Evolutionary conservation across 23 tunicate species (phyloP), one percentile per base, ranked within the genome.

Genomic region (Botrylloides violaceus): DNA sequence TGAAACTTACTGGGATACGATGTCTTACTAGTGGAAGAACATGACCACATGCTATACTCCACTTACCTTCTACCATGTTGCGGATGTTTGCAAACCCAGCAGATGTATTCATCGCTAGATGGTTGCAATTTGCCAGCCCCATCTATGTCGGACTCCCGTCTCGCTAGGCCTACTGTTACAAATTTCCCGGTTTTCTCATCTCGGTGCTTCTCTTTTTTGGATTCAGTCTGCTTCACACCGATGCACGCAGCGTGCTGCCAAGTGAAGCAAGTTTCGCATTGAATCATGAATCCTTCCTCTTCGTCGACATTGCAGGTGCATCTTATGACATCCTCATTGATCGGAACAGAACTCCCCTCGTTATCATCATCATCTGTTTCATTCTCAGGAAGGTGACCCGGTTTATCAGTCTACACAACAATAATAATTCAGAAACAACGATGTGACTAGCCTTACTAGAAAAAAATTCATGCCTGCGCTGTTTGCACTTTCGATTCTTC

Each of bases 211-310:
- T 28, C 33, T 31, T 28, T 63, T 36, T 27, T 39, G 25, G 27
- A 30, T 3, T 48, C 58, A 6, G 87, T 84, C 19, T 79, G 75
- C n/a, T 36, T 49, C 63, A 88, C 65, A 19, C 96, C 87, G 28
- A 82, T 87, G 43, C 96, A 81, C 18, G 36, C 39, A 60, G 84
- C 87, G 34, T 88, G 96, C 72, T 88, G 87, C 96, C 96, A 88
- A 2, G 83, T 77, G 36, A 72, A 65, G 72, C 96, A 88, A 19
- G 76, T 36, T 30, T 81, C 87, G 72, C 96, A 88, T 56, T 88
- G 96, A 2, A 88, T 65, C 87, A 88, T 81, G 77, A 77, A 77
- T 1, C 87, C 87, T 25, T 47, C 83, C 26, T 88, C 84, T 24
- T 76, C 83, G 47, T 81, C 87, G 3, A 66, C 75, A 0, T 61